phyloP scores from a whole-genome alignment of 2,797 vertebrate genomes.

The Moxostoma hubbsi region DNA sequence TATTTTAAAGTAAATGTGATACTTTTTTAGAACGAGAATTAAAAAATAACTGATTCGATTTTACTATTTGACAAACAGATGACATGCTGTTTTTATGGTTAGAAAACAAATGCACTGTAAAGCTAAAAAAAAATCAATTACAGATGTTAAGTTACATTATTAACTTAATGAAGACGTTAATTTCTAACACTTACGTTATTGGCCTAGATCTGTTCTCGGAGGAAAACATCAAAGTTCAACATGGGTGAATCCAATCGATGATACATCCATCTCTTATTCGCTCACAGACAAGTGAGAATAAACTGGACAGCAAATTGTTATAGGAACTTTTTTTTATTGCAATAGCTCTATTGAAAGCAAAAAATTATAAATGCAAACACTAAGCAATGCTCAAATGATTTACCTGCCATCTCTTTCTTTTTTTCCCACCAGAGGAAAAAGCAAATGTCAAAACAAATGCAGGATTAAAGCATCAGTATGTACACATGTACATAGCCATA shows the following conservation, averaged over 20 bases:
- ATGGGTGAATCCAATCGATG: too few relatives aligned
- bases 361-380: slow-evolving; percentile 96
- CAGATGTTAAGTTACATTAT: too few relatives aligned
- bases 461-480: slow-evolving; percentile 73
- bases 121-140: too few relatives aligned
- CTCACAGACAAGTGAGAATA: slow-evolving; percentile 6
- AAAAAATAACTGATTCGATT: too few relatives aligned
- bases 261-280: not conserved
- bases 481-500: slow-evolving; percentile 80
- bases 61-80: too few relatives aligned
- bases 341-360: slow-evolving; percentile 96
- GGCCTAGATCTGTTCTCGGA: slow-evolving; percentile 3
- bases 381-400: slow-evolving; percentile 88
- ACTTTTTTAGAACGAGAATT: too few relatives aligned
- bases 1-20: too few relatives aligned
- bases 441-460: slow-evolving; percentile 56
- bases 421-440: slow-evolving; percentile 77
- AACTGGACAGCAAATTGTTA: slow-evolving; percentile 63
- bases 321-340: slow-evolving; percentile 95
- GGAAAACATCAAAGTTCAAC: slow-evolving; percentile 41
- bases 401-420: slow-evolving; percentile 65
- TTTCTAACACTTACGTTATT: not conserved
- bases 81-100: too few relatives aligned
- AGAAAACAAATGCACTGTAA: too few relatives aligned
- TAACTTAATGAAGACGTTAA: too few relatives aligned